These are phyloP conservation scores for Agonum fuliginosum DNA, from an alignment of 2,888 invertebrate genomes.

Conservation along the genomic window DNA sequence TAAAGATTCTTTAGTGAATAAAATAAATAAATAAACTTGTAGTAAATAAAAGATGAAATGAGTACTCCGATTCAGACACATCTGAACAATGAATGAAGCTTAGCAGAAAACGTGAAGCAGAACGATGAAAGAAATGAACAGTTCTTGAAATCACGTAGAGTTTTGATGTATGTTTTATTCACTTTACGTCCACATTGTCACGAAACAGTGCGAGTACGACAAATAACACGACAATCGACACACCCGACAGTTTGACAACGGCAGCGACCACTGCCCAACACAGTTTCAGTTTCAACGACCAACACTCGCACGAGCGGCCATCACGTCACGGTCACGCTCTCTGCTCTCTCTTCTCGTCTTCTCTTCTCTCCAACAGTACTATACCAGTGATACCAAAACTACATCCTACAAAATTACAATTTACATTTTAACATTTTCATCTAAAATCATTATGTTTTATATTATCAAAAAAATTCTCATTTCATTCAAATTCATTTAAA, in stretches of 20 bases:
- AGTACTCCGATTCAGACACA: slow-evolving; percentile 24
- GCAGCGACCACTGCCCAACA: slow-evolving; percentile 47
- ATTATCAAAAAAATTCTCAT: too few relatives aligned
- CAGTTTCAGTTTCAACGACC: slow-evolving; percentile 46
- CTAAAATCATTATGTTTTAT: neutral
- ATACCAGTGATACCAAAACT: slow-evolving; percentile 1
- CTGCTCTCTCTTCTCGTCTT: slow-evolving; percentile 2
- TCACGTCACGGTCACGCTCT: slow-evolving; percentile 42
- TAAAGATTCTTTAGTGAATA: slow-evolving; percentile 1
- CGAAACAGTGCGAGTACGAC: slow-evolving; percentile 39
- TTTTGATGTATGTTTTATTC: slow-evolving; percentile 40
- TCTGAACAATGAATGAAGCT: slow-evolving; percentile 37
- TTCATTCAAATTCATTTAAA: too few relatives aligned
- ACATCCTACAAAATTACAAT: neutral
- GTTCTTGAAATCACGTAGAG: slow-evolving; percentile 9
- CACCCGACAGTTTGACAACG: slow-evolving; percentile 35
- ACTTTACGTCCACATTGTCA: slow-evolving; percentile 41
- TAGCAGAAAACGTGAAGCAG: slow-evolving; percentile 28
- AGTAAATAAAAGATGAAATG: slow-evolving; percentile 44
- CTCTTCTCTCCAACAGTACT: slow-evolving; percentile 2
- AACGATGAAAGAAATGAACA: slow-evolving; percentile 39
- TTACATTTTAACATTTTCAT: neutral
- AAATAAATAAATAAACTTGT: slow-evolving; percentile 43
- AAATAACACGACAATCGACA: slow-evolving; percentile 44
- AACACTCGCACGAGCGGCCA: slow-evolving; percentile 51